Conservation (phyloP, 1,140 invertebrate genomes). For the Aphelinus atriplicis region DNA sequence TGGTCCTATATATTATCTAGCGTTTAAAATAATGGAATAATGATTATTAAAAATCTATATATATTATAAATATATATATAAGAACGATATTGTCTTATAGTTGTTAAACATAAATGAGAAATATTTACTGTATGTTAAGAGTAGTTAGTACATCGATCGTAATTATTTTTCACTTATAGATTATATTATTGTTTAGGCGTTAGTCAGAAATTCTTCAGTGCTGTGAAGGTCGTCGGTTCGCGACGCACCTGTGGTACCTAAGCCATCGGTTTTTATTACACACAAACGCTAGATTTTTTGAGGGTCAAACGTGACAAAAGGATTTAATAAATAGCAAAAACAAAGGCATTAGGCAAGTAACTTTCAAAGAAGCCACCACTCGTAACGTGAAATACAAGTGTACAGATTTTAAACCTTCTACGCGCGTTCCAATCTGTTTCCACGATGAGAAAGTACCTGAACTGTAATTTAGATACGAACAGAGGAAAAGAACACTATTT, state of each 20-base stretch:
- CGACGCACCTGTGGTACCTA: conserved; percentile 58
- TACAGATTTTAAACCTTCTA: conserved; percentile 35
- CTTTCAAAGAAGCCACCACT: conserved; percentile 20
- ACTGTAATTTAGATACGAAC: conserved; percentile 39
- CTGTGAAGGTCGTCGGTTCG: conserved; percentile 61
- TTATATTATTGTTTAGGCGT: conserved; percentile 60
- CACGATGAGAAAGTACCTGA: conserved; percentile 56
- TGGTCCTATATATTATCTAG: conserved; percentile 63
- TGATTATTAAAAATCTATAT: conserved; percentile 44
- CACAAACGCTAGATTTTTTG: conserved; percentile 50
- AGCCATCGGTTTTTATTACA: conserved; percentile 53
- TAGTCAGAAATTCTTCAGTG: conserved; percentile 64
- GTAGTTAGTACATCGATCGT: conserved; percentile 55
- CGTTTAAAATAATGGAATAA: conserved; percentile 54
- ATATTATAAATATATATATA: conserved; percentile 48
- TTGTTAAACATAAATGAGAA: conserved; percentile 61
- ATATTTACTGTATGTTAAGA: conserved; percentile 63
- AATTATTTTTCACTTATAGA: conserved; percentile 65
- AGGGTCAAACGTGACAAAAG: conserved; percentile 47
- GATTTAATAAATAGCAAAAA: conserved; percentile 27
- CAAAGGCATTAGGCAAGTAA: conserved; percentile 16
- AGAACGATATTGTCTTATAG: conserved; percentile 57
- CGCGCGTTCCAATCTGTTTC: conserved; percentile 45
- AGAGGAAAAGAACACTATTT: conserved; percentile 57
- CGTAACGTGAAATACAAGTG: conserved; percentile 20